These are phyloP conservation scores for Nasonia vitripennis DNA, from an alignment of 1,140 invertebrate species.

Conservation along the genomic window DNA sequence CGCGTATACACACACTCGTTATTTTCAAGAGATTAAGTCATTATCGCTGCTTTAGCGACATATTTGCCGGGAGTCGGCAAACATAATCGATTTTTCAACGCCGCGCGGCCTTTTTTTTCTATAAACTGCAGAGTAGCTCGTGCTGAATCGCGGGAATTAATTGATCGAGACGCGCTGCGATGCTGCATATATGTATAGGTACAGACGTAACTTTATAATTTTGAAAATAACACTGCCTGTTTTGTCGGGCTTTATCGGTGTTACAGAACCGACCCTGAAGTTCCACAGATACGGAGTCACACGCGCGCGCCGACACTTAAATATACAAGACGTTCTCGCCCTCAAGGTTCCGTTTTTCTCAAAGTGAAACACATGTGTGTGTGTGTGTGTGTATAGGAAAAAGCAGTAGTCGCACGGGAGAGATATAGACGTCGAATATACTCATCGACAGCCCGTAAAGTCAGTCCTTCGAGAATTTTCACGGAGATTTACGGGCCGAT, in stretches of 20 bases:
- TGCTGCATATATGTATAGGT: too few species aligned
- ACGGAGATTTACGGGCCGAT: neutral
- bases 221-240: neutral
- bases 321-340: conserved; percentile 2
- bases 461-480: conserved; percentile 13
- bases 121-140: too few species aligned
- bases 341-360: neutral
- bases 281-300: conserved; percentile 17
- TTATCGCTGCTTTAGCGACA: neutral
- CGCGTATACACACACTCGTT: neutral
- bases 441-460: neutral
- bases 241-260: conserved; percentile 17
- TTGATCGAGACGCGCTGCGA: too few species aligned
- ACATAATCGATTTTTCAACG: neutral
- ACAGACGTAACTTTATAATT: neutral
- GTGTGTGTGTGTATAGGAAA: neutral
- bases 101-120: too few species aligned
- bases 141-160: too few species aligned
- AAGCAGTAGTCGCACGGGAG: neutral
- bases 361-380: neutral
- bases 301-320: neutral
- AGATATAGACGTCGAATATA: neutral
- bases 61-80: too few species aligned
- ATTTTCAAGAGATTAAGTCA: neutral
- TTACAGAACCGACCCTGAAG: conserved; percentile 21